These are phyloP conservation scores for Phoxinus phoxinus DNA, from an alignment of 2,113 vertebrate genomes.

Conservation along the genomic window DNA sequence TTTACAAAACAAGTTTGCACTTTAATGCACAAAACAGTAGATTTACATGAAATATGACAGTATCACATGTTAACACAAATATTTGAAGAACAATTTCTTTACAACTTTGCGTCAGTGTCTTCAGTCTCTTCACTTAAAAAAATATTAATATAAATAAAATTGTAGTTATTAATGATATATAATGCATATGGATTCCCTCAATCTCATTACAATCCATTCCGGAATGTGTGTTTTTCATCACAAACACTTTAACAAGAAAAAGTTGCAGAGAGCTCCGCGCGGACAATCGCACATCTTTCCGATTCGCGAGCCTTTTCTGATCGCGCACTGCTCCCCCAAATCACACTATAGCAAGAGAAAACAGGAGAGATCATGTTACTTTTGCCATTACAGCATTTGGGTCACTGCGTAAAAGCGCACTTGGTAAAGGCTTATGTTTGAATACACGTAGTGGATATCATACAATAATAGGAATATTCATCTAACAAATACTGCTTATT, in stretches of 20 bases:
- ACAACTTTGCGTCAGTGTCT: constrained; percentile 27
- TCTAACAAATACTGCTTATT: background rate
- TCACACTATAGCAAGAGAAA: constrained; percentile 58
- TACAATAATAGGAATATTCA: background rate
- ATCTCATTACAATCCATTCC: background rate
- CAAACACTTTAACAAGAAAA: constrained; percentile 72
- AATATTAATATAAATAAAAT: constrained; percentile 55
- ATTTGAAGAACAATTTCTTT: constrained; percentile 27
- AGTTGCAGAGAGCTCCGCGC: constrained; percentile 63
- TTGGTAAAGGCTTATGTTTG: background rate
- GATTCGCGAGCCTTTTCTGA: constrained; percentile 70
- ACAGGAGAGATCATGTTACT: background rate
- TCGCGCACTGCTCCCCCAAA: constrained; percentile 64
- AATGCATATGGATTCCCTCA: background rate
- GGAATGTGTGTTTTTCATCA: constrained; percentile 40
- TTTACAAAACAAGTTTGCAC: constrained; percentile 53
- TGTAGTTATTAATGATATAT: constrained; percentile 21
- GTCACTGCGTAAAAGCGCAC: constrained; percentile 2
- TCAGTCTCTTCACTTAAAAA: constrained; percentile 53
- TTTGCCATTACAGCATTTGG: background rate
- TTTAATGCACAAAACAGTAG: constrained; percentile 58
- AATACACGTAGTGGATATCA: background rate
- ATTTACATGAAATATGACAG: constrained; percentile 32
- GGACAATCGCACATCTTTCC: constrained; percentile 69
- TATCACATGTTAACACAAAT: constrained; percentile 35